Evolutionary conservation across 2,797 vertebrate species (phyloP).

Genomic region (Scomberomorus guttatus): DNA sequence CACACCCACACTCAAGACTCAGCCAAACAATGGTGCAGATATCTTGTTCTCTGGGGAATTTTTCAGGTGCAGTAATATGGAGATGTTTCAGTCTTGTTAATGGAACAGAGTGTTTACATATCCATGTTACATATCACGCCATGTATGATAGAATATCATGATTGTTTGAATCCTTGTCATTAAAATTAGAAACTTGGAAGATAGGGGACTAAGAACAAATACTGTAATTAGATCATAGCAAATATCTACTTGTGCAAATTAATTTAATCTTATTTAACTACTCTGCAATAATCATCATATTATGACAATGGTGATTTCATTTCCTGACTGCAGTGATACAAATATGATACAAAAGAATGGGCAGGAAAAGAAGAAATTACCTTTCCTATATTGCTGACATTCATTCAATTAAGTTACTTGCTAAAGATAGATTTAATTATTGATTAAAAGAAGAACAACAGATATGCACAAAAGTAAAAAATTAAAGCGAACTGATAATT

Average conservation of each 20-base stretch:
- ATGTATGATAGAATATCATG: background rate
- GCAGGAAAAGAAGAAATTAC: background rate
- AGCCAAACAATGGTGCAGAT: conserved; percentile 44
- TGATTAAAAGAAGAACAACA: conserved; percentile 3
- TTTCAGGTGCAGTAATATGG: conserved; percentile 1
- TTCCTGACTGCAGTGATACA: conserved; percentile 39
- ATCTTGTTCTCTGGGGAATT: conserved; percentile 40
- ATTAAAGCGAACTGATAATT: background rate
- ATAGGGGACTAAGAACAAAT: background rate
- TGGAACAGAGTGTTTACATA: background rate
- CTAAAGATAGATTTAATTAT: conserved; percentile 1
- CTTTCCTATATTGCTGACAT: background rate
- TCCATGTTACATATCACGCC: conserved; percentile 11
- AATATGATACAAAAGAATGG: background rate
- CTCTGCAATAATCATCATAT: conserved; percentile 10
- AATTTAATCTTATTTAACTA: background rate
- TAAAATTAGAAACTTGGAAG: background rate
- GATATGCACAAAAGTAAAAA: background rate
- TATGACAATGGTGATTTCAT: conserved; percentile 29
- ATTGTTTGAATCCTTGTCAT: background rate
- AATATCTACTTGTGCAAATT: background rate
- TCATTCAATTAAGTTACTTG: conserved; percentile 16
- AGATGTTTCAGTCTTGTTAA: conserved; percentile 23
- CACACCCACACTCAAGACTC: conserved; percentile 66
- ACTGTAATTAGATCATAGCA: background rate